Evolutionary conservation across 1,140 invertebrate species (phyloP).

Genomic region (Hycleus phaleratus): DNA sequence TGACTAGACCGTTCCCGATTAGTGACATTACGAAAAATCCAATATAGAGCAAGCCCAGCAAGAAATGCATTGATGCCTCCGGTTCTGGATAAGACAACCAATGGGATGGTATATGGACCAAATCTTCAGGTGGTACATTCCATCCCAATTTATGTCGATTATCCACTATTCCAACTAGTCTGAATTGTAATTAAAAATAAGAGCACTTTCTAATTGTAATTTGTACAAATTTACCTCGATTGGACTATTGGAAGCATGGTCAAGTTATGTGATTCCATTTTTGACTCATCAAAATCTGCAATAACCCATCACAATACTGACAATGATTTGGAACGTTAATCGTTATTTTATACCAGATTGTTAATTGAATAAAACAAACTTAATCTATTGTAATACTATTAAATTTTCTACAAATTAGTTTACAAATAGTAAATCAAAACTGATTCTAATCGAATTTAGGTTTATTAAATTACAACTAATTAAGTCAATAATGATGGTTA

Average conservation of each 20-base stretch:
- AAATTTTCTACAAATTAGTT: not conserved
- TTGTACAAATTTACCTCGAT: constrained; percentile 14
- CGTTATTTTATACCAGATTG: constrained; percentile 6
- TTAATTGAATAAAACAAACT: constrained; percentile 15
- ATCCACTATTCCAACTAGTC: not conserved
- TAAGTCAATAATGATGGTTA: not conserved
- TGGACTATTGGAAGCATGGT: constrained; percentile 14
- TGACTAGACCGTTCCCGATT: constrained; percentile 77
- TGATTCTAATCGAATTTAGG: no score
- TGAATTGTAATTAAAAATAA: not conserved
- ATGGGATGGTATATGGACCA: constrained; percentile 68
- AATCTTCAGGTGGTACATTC: constrained; percentile 66
- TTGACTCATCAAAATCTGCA: constrained; percentile 8
- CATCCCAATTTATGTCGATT: constrained; percentile 48
- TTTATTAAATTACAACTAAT: not conserved
- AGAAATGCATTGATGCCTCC: constrained; percentile 71
- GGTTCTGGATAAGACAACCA: constrained; percentile 73
- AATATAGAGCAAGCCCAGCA: constrained; percentile 70
- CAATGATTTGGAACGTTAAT: not conserved
- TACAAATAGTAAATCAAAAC: no score
- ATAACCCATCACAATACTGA: constrained; percentile 12
- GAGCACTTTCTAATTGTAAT: not conserved
- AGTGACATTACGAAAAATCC: constrained; percentile 70
- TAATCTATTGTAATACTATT: constrained; percentile 10
- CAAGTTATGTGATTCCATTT: constrained; percentile 15